These are phyloP conservation scores for Psettodes erumei DNA, from an alignment of 2,113 vertebrate species.

Conservation along the genomic window DNA sequence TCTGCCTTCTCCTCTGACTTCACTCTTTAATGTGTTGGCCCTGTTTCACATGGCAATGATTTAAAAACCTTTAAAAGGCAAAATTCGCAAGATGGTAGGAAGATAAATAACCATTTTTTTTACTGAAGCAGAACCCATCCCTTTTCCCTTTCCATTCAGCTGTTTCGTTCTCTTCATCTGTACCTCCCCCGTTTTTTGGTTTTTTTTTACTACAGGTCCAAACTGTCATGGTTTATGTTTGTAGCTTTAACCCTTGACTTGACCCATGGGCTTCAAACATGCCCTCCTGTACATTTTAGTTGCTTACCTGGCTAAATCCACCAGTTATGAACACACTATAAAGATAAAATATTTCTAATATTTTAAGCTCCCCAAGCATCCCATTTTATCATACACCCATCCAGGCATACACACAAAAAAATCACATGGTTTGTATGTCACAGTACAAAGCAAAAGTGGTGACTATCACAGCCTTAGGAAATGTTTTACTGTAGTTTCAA, in stretches of 20 bases:
- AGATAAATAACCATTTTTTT: not conserved
- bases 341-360: not conserved
- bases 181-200: no score
- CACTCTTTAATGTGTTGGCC: not conserved
- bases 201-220: not conserved
- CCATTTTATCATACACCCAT: no score
- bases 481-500: no score
- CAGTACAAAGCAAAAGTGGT: no score
- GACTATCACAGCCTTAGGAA: no score
- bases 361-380: no score
- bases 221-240: slow-evolving; percentile 15
- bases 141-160: not conserved
- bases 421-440: no score
- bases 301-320: slow-evolving; percentile 20
- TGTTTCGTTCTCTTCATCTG: not conserved
- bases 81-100: not conserved
- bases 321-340: not conserved
- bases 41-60: not conserved
- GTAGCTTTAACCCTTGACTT: slow-evolving; percentile 9
- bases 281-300: not conserved
- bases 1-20: not conserved
- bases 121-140: not conserved
- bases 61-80: not conserved
- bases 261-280: not conserved
- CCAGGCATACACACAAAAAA: no score